Evolutionary conservation across 1,140 invertebrate genomes (phyloP), one percentile per base, ranked within the genome.

Genomic region (Drosophila pectinifera): DNA sequence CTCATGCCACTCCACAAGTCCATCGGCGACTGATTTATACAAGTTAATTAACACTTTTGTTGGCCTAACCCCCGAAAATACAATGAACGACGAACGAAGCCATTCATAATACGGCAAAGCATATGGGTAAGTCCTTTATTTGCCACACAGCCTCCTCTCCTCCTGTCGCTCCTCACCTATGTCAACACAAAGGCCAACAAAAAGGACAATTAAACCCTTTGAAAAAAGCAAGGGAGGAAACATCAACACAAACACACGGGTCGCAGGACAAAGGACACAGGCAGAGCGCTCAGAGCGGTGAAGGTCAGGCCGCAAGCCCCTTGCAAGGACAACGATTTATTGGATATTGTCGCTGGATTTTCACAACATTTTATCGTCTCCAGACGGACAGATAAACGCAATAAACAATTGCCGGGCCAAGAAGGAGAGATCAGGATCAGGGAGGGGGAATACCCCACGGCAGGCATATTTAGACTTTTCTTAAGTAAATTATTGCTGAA

Each of bases 161-260:
- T 43, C n/a, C 34, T 36, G 36, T 18, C 20, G 18, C 48, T 36
- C 20, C 46, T 10, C 58, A 85, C 81, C 81, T 84, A 84, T 81
- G 82, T 84, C 73, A 84, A 84, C 81, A 84, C 81, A 80, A 61
- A 53, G 54, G 58, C 79, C 58, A 51, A 79, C 79, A 88, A 88
- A 86, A 88, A 86, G 79, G 65, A 83, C 82, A 86, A 86, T 86
- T 86, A 86, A 86, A 88, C 79, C 82, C 82, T 83, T 86, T 86
- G 73, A 73, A 84, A 84, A 54, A 72, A 57, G 64, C 48, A 73
- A 54, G 55, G 58, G 20, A 73, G 39, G 65, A 82, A 88, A 86
- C 73, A 76, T 55, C 81, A 79, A 79, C 83, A 88, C 16, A 26
- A 46, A 45, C 70, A 65, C 48, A 42, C 28, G 31, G 62, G 46